Evolutionary conservation across 1,140 invertebrate species (phyloP), one percentile per base, ranked within the genome.

Genomic region (Hermetia illucens): DNA sequence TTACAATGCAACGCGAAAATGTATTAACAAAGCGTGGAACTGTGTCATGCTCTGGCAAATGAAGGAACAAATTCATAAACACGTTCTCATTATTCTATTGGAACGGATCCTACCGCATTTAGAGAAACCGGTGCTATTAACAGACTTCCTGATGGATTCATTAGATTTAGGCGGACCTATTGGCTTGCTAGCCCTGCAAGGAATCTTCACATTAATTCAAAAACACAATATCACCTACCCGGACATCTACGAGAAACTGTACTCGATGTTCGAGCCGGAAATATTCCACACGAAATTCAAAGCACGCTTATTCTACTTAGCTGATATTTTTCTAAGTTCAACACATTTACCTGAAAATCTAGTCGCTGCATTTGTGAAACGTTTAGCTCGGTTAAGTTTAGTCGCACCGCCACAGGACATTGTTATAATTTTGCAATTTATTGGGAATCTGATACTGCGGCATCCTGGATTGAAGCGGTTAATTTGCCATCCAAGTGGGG

Each of bases 141-240:
- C 86, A n/a, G 90, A 95, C 54, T 94, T 91, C 62, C 68, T 97
- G 5, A 86, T 92, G 68, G 77, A 89, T 50, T 86, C 86, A 9
- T 76, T 93, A 38, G 81, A 90, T 53, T 68, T 77, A 84, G 82
- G 87, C 54, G 91, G 91, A 17, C 73, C 84, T 2, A 75, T 90
- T 32, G 82, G 83, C 52, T 66, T 97, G 44, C 64, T 97, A 25
- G 86, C 91, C 8, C 64, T 97, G n/a, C 89, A 94, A 62, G 91
- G 91, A 9, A 74, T 97, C 12, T 91, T 93, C 54, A 75, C 81
- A 29, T 64, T 98, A 22, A 90, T 97, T 40, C 78, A 84, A 37
- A 79, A 83, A 43, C 79, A 94, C 56, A 94, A 97, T 63, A 73
- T 98, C 61, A 85, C 94, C 54, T 95, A 95, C 63, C 91, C 92